Percentiles rank a stretch among this genome's conserved stretches.
phyloP scores from a whole-genome alignment of 2,797 vertebrate species.

The Microhierax caerulescens region DNA sequence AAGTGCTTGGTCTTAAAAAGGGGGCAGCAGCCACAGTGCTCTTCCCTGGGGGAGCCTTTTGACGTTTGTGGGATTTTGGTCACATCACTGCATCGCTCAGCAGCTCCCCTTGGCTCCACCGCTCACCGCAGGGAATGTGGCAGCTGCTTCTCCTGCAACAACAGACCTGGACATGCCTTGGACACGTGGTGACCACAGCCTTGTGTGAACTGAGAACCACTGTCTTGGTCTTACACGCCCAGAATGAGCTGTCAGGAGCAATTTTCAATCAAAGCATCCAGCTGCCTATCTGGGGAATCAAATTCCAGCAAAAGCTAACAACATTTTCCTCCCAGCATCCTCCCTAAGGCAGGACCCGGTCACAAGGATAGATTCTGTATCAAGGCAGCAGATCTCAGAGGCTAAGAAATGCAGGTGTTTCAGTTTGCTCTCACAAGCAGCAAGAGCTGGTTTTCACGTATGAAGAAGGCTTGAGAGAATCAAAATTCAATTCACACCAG shows the following conservation, averaged over 20 bases:
- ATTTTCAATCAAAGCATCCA: background rate
- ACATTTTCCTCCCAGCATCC: background rate
- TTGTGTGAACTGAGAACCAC: background rate
- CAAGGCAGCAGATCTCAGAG: background rate
- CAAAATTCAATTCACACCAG: background rate
- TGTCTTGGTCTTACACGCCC: background rate
- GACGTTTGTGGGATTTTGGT: background rate
- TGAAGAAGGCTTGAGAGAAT: background rate
- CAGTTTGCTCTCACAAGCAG: background rate
- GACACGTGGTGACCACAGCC: background rate
- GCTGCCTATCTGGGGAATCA: background rate
- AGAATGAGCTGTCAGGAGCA: background rate
- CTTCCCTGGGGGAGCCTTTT: background rate
- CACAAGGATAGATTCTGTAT: background rate
- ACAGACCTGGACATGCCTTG: background rate
- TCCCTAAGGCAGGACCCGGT: background rate
- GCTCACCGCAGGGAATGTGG: background rate
- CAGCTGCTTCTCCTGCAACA: background rate
- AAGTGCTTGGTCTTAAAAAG: background rate
- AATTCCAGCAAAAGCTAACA: background rate
- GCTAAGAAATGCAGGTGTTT: background rate
- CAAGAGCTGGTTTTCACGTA: background rate
- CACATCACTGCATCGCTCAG: background rate
- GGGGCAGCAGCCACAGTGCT: background rate
- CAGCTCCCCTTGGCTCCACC: background rate